phyloP scores from a whole-genome alignment of 2,888 invertebrate species.

The Craniophora ligustri region DNA sequence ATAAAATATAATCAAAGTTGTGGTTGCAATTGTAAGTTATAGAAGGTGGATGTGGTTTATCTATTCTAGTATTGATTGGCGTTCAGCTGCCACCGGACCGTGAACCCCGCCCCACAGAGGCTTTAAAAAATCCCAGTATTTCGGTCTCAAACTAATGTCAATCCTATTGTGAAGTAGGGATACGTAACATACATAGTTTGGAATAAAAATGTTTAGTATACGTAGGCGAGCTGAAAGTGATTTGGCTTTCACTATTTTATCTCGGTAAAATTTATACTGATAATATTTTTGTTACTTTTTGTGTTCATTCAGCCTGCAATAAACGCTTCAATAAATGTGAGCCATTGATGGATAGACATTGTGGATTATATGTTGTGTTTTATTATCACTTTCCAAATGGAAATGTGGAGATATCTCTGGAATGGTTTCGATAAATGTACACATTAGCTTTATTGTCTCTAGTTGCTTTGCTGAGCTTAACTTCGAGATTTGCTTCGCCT shows the following conservation, averaged over 20 bases:
- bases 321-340: conserved; percentile 48
- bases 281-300: conserved; percentile 39
- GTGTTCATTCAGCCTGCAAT: conserved; percentile 31
- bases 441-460: conserved; percentile 17
- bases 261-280: conserved; percentile 16
- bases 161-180: conserved; percentile 38
- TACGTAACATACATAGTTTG: conserved; percentile 27
- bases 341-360: conserved; percentile 35
- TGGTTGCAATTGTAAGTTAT: conserved; percentile 13
- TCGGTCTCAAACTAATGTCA: conserved; percentile 38
- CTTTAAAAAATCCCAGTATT: conserved; percentile 35
- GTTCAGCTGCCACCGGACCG: conserved; percentile 14
- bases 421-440: conserved; percentile 22
- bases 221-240: conserved; percentile 24
- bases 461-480: conserved; percentile 13
- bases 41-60: conserved; percentile 1
- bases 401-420: conserved; percentile 18
- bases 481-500: conserved; percentile 3
- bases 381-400: conserved; percentile 31
- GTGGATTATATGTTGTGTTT: conserved; percentile 40
- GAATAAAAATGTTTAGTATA: conserved; percentile 36
- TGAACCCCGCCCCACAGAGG: conserved; percentile 2
- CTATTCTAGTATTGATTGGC: conserved; percentile 29
- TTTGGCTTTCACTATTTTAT: conserved; percentile 38
- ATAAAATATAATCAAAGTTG: too few species aligned